Evolutionary conservation across 2,797 vertebrate genomes (phyloP).

Genomic region (Rhinoraja longicauda): DNA sequence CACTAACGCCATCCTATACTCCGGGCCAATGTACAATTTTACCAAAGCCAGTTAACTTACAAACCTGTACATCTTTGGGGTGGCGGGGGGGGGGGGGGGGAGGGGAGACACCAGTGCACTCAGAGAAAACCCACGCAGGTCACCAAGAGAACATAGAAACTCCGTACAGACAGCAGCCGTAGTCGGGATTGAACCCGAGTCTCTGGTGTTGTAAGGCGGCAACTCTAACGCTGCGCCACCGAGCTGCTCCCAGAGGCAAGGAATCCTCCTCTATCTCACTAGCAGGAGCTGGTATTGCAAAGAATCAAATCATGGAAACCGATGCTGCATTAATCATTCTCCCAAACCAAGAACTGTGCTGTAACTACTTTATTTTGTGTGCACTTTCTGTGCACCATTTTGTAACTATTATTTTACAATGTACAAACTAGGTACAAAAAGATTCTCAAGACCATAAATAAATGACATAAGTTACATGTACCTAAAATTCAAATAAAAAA

Average conservation of each 20-base stretch:
- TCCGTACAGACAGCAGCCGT: too few relatives aligned
- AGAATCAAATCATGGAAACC: not conserved
- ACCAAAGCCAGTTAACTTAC: too few relatives aligned
- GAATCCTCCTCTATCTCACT: not conserved
- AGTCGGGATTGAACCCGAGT: too few relatives aligned
- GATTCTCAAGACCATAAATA: slow-evolving; percentile 88
- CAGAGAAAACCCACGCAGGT: too few relatives aligned
- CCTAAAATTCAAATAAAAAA: slow-evolving; percentile 78
- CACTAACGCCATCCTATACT: too few relatives aligned
- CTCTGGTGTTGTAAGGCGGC: too few relatives aligned
- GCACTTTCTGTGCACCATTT: slow-evolving; percentile 61
- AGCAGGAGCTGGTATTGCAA: not conserved
- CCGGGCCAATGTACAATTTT: too few relatives aligned
- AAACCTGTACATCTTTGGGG: too few relatives aligned
- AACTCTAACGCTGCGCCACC: too few relatives aligned
- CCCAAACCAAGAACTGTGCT: slow-evolving; percentile 47
- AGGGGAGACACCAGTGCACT: too few relatives aligned
- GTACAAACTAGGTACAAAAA: slow-evolving; percentile 99
- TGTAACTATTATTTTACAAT: slow-evolving; percentile 96
- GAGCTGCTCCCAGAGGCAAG: not conserved
- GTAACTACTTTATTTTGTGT: slow-evolving; percentile 98
- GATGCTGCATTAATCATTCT: not conserved
- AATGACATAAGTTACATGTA: slow-evolving; percentile 99
- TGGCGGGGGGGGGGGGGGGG: too few relatives aligned
- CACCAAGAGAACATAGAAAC: too few relatives aligned